Conservation (phyloP, 1,140 invertebrate species). For the Gonatopus flavifemur region DNA sequence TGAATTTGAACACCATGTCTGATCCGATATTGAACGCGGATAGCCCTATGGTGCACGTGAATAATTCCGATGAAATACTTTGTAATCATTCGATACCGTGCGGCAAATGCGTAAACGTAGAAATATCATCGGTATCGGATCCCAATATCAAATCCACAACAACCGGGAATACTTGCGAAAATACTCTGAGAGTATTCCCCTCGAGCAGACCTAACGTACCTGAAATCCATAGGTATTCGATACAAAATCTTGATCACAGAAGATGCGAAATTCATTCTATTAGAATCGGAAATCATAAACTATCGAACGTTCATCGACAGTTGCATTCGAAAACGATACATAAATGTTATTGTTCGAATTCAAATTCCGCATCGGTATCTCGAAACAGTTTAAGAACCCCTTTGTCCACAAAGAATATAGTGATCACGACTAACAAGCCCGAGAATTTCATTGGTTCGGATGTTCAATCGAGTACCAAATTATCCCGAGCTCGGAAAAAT, state of each 20-base stretch:
- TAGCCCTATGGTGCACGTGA: constrained; percentile 13
- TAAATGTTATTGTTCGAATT: no score
- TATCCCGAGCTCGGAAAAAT: constrained; percentile 17
- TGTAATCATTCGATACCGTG: constrained; percentile 14
- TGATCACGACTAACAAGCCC: constrained; percentile 39
- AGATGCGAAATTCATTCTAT: no score
- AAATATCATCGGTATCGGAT: constrained; percentile 46
- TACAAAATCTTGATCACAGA: constrained; percentile 38
- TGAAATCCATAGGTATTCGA: constrained; percentile 28
- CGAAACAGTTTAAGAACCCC: no score
- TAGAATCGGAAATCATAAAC: constrained; percentile 33
- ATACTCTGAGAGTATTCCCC: constrained; percentile 15
- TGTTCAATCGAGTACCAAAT: constrained; percentile 7
- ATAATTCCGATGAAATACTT: constrained; percentile 21
- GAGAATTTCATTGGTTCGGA: constrained; percentile 29
- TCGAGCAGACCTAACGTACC: neutral
- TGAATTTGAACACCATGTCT: constrained; percentile 45
- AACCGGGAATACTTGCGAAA: constrained; percentile 2
- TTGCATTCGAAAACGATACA: no score
- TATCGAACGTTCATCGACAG: constrained; percentile 16
- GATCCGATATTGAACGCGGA: constrained; percentile 43
- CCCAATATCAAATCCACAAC: constrained; percentile 42
- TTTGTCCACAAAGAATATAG: no score
- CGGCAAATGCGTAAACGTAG: constrained; percentile 32
- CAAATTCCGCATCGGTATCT: no score